These are phyloP conservation scores for Amphipoea oculea DNA, from an alignment of 2,888 invertebrate species.

Conservation along the genomic window DNA sequence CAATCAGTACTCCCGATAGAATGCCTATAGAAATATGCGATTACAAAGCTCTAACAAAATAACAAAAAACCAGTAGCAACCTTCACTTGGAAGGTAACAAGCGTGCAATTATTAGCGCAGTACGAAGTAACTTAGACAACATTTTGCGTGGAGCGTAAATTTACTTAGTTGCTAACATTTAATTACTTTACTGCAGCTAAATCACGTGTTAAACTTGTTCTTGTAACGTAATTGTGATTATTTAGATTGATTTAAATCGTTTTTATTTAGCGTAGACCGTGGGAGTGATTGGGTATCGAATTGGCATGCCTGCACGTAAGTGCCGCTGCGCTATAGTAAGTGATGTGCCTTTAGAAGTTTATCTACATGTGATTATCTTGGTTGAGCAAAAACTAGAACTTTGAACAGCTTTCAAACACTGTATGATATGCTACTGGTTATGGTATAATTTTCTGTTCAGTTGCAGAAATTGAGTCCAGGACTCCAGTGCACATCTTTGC, in stretches of 20 bases:
- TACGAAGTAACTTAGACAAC: slow-evolving; percentile 69
- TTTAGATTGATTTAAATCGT: slow-evolving; percentile 64
- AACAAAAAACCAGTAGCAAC: slow-evolving; percentile 32
- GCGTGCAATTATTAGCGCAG: slow-evolving; percentile 71
- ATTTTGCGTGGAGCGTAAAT: slow-evolving; percentile 75
- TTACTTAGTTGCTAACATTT: slow-evolving; percentile 62
- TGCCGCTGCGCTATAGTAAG: background rate
- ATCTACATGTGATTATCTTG: slow-evolving; percentile 1
- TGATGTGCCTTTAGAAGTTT: background rate
- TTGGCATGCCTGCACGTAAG: background rate
- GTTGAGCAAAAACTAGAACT: background rate
- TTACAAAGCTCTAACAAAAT: slow-evolving; percentile 8
- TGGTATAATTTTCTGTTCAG: background rate
- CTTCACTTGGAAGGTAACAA: slow-evolving; percentile 46
- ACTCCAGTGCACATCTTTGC: background rate
- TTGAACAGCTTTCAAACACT: background rate
- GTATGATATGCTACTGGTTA: background rate
- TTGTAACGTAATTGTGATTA: slow-evolving; percentile 68
- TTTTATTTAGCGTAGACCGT: slow-evolving; percentile 45
- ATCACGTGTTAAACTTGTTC: slow-evolving; percentile 72
- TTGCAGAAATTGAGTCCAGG: background rate
- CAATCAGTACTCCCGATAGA: background rate
- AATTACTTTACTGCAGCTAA: slow-evolving; percentile 67
- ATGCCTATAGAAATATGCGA: background rate
- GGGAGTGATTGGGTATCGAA: slow-evolving; percentile 10